Evolutionary conservation across 2,113 vertebrate genomes (phyloP), one percentile per base, ranked within the genome.

Genomic region (Montifringilla adamsi): DNA sequence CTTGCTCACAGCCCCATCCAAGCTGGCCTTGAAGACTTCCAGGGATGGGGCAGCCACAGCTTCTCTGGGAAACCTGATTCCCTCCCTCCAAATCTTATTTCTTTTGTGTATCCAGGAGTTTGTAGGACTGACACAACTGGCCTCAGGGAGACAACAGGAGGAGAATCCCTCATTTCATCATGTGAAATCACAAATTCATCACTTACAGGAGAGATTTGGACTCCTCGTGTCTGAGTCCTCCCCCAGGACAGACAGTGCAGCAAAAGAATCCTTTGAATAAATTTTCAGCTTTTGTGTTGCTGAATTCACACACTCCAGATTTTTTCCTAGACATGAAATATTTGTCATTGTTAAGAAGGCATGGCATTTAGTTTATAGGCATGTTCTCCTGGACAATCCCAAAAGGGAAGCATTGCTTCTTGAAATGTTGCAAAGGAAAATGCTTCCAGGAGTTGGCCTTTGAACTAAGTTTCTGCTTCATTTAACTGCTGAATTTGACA

Each of bases 401-500:
- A 67, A 73, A 91, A 94, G 93, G 91, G 89, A 90, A 83, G 67
- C 76, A 44, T 63, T 96, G 78, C 93, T 93, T 85, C 93, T 95
- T 80, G 84, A 89, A 94, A 80, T 77, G 84, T 47, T 89, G 89
- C 87, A 67, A 93, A 95, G 87, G 87, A 95, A 97, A 96, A 94
- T 56, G 87, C 82, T 95, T 95, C 82, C 89, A 97, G 93, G 94
- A 95, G 53, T 68, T 94, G 90, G 87, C 93, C 95, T 96, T 95
- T 97, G 94, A 97, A 94, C 94, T 67, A 27, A 87, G 90, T 90
- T 96, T 95, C 95, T 96, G 94, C 87, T 95, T 95, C 94, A 95
- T 95, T 95, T 95, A 95, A 96, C 94, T 1, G 8, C 70, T 93
- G 94, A 43, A 47, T 93, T 80, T 94, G 95, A 95, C 90, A 95